Conservation (phyloP, 2,797 vertebrate species). For the Trachurus trachurus region DNA sequence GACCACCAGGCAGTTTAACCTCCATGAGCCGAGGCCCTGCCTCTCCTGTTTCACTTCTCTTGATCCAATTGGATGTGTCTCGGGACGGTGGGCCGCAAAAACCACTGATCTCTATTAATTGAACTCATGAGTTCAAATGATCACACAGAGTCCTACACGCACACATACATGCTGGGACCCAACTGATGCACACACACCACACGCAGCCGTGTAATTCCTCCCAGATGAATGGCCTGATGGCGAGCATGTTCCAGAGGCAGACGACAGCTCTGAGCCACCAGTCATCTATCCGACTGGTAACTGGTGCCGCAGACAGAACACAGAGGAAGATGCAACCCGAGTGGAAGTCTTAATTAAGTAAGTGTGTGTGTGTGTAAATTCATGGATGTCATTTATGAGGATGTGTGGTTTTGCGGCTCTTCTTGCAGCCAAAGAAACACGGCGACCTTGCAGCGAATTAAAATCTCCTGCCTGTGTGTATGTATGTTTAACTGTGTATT, state of each 20-base stretch:
- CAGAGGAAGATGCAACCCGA: constrained; percentile 12
- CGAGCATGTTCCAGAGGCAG: constrained; percentile 34
- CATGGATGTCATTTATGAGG: constrained; percentile 14
- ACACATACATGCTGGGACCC: constrained; percentile 24
- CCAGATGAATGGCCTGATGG: constrained; percentile 54
- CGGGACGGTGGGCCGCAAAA: constrained; percentile 19
- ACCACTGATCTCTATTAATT: constrained; percentile 48
- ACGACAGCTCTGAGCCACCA: constrained; percentile 27
- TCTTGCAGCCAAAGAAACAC: neutral
- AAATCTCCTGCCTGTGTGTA: neutral
- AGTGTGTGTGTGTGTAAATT: constrained; percentile 6
- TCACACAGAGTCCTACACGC: constrained; percentile 26
- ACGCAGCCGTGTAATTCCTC: constrained; percentile 52
- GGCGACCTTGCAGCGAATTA: neutral
- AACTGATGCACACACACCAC: constrained; percentile 34
- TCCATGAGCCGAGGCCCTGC: neutral
- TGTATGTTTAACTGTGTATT: neutral
- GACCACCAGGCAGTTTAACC: constrained; percentile 53
- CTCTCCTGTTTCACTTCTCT: constrained; percentile 24
- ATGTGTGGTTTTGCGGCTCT: constrained; percentile 14
- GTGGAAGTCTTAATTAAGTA: neutral
- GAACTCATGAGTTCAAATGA: constrained; percentile 40
- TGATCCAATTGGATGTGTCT: constrained; percentile 21
- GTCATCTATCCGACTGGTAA: constrained; percentile 26
- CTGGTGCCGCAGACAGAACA: constrained; percentile 34